Base-by-base conservation (phyloP, 2,113 vertebrate species). In the Tricholaema leucomelas region DNA sequence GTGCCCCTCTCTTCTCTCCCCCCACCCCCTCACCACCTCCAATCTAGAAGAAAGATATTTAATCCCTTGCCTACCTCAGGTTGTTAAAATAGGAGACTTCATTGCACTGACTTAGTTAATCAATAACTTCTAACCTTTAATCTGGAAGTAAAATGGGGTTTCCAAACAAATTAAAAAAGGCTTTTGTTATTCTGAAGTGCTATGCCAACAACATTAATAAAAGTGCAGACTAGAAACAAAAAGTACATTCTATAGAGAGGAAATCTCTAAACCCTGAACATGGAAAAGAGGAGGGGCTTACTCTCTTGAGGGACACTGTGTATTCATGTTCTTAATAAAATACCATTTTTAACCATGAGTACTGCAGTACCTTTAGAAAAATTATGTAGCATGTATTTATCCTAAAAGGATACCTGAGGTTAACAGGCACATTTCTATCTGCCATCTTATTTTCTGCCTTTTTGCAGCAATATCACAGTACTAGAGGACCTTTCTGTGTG, bases 1-100 rank as follows among this genome's bases (percentile, higher is more conserved):
- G 96, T 97, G 93, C 85, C 78, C 85, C 96, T 90, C 7, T 50
- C 48, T 24, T 50, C 48, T 50, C 48, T 24, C 23, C 23, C 23
- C 23, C 23, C 48, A 44, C 16, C 15, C 81, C 42, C 31, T 4
- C 54, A 42, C 86, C 23, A 82, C 66, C 90, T 89, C 66, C 86
- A 81, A 8, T 94, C 92, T 91, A 96, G 90, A 97, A 94, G 91
- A 95, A 96, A 70, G 94, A 97, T 96, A 92, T 96, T 96, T 97
- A 97, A 97, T 97, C 96, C 94, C 91, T 96, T 95, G 87, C 94
- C 96, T 97, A 92, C 95, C 96, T 97, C 90, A 96, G 94, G 90
- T 95, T 97, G 87, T 96, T 84, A 61, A 91, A 96, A 96, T 85
- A 94, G 91, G 82, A 95, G 93, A 96, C 94, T 96, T 96, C 97